A percentile compares a stretch with the other conserved stretches of the same genome.
Conservation (phyloP, 1,140 invertebrate species). For the Plutomurus gul region DNA sequence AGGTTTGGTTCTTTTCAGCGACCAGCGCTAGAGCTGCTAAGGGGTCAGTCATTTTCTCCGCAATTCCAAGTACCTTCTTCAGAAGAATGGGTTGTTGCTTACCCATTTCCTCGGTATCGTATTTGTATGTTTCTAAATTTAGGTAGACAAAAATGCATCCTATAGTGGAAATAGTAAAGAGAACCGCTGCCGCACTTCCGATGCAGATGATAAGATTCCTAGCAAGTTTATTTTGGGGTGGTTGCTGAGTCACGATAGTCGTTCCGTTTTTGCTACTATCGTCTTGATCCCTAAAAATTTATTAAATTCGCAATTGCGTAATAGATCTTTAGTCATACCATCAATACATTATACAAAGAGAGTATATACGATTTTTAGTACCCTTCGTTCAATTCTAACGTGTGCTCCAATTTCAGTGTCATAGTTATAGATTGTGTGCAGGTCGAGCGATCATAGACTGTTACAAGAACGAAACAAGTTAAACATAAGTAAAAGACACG, state of each 20-base stretch:
- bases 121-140: background rate
- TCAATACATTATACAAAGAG: background rate
- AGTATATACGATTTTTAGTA: background rate
- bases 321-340: background rate
- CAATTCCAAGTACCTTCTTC: background rate
- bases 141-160: background rate
- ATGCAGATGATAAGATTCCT: background rate
- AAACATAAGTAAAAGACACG: too few species aligned
- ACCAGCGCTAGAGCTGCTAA: background rate
- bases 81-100: background rate
- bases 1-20: background rate
- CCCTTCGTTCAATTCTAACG: background rate
- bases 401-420: background rate
- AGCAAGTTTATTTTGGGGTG: background rate
- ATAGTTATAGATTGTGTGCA: slow-evolving; percentile 7
- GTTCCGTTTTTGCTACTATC: background rate
- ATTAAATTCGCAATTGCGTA: too few species aligned
- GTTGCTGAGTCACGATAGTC: background rate
- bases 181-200: background rate
- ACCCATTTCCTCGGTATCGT: background rate
- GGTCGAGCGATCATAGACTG: background rate
- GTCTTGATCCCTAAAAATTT: too few species aligned
- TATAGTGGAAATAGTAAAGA: background rate
- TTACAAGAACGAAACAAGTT: too few species aligned
- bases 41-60: background rate